Evolutionary conservation across 2,888 invertebrate genomes (phyloP), one percentile per base, ranked within the genome.

Genomic region (Listrodromus nycthemerus): DNA sequence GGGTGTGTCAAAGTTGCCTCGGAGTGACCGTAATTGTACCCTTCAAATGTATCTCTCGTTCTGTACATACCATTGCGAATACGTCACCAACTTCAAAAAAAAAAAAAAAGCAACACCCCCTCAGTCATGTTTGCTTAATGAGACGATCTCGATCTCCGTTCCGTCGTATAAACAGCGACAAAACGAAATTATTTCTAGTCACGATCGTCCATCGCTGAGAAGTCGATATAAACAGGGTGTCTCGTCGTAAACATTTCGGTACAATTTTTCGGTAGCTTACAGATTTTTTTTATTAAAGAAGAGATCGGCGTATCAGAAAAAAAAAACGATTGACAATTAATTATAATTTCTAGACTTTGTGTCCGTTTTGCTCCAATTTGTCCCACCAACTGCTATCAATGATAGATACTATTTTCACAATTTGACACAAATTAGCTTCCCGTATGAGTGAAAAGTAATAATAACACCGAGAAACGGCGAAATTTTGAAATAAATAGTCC

Each of bases 111-210:
- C 27, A 50, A 65, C 58, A 65, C 55, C 41, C 45, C 48, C 74
- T 79, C 63, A 1, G 52, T 2, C 69, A 41, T 82, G 10, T 41
- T 73, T 33, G 45, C 19, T 76, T 50, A 55, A 70, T 27, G 65
- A 50, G 73, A 79, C 61, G 30, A 76, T 81, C 75, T 82, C 58
- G 71, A 55, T 55, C 41, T 16, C 55, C 10, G 24, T 24, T 65
- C 66, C 52, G 55, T 52, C 67, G 19, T 55, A 70, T 21, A 52
- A 80, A 58, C 24, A 61, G 24, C 52, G 75, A 24, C 65, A 37
- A 76, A 41, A 58, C 45, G 24, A 37, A 71, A 52, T 80, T 83
- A 83, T 83, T 83, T 66, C 24, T 66, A 19, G 76, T 80, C 83
- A 83, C 83, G 83, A 80, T 76, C 63, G 55, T 13, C 13, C 55